Base-by-base conservation (phyloP, 2,888 invertebrate genomes). In the Hirtodrosophila duncani region DNA sequence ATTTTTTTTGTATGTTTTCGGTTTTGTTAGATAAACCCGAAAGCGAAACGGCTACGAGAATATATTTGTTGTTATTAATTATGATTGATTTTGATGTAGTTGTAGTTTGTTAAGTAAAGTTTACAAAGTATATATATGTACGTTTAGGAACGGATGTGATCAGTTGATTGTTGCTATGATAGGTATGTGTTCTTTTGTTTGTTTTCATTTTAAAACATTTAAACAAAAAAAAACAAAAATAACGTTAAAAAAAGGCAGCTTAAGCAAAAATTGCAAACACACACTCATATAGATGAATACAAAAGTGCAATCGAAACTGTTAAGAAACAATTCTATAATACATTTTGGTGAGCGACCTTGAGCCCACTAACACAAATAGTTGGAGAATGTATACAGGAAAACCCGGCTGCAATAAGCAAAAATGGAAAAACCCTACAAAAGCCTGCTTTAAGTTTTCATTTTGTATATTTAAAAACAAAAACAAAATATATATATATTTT, bases 11-110 rank as follows among this genome's bases (percentile, higher is more conserved):
- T 23, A 45, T 45, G 52, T 26, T 24, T 3, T 24, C 30, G 63
- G 45, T 59, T 38, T 5, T 20, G 4, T 5, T 5, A 6, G 41
- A 48, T 48, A 24, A 24, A 24, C 29, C 5, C n/a, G 11, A 10
- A 29, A 10, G 11, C n/a, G 24, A 11, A 16, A 3, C n/a, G 29
- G 33, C 20, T 21, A 42, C 64, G 63, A 48, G 41, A 61, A 64
- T 57, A 56, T 68, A 75, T 72, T 71, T 69, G 75, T 72, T 72
- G 72, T 72, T 72, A 71, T 66, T 26, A 38, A 57, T 63, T 63
- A 59, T 67, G 20, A 61, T 63, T 74, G 59, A 61, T 71, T 72
- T 63, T 60, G 42, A 69, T 43, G 51, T 72, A 75, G 72, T 65
- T 65, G n/a, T n/a, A n/a, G n/a, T n/a, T n/a, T n/a, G n/a, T 52